These are phyloP conservation scores for Catocala nupta DNA, from an alignment of 2,888 invertebrate genomes.

Conservation along the genomic window DNA sequence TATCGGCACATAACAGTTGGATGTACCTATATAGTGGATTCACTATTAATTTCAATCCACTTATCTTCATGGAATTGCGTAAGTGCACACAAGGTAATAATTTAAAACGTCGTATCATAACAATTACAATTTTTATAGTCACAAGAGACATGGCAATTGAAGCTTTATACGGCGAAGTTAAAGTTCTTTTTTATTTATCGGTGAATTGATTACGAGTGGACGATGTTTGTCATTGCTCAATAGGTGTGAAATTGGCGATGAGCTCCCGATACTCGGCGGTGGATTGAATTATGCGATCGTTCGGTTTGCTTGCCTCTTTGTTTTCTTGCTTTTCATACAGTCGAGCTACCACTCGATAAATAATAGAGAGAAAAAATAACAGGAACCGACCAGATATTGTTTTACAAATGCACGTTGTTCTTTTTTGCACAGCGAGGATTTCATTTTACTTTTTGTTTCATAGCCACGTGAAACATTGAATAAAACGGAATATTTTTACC, in stretches of 20 bases:
- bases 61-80: conserved; percentile 49
- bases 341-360: conserved; percentile 4
- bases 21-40: conserved; percentile 17
- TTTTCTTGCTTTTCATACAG: conserved; percentile 25
- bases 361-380: conserved; percentile 6
- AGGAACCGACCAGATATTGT: conserved; percentile 2
- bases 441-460: neutral
- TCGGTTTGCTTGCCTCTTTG: conserved; percentile 52
- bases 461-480: neutral
- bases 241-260: conserved; percentile 75
- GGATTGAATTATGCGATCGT: conserved; percentile 62
- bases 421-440: neutral
- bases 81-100: conserved; percentile 54
- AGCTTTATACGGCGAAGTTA: conserved; percentile 36
- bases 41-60: conserved; percentile 37
- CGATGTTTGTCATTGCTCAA: conserved; percentile 68
- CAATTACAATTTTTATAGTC: conserved; percentile 38
- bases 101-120: conserved; percentile 55
- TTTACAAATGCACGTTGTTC: neutral
- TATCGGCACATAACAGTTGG: conserved; percentile 18
- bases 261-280: conserved; percentile 60
- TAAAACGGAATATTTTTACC: conserved; percentile 5
- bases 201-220: conserved; percentile 40
- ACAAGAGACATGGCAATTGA: conserved; percentile 23
- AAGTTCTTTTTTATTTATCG: conserved; percentile 49